Conservation (phyloP, 2,113 vertebrate genomes). For the Leucopternis melanops region DNA sequence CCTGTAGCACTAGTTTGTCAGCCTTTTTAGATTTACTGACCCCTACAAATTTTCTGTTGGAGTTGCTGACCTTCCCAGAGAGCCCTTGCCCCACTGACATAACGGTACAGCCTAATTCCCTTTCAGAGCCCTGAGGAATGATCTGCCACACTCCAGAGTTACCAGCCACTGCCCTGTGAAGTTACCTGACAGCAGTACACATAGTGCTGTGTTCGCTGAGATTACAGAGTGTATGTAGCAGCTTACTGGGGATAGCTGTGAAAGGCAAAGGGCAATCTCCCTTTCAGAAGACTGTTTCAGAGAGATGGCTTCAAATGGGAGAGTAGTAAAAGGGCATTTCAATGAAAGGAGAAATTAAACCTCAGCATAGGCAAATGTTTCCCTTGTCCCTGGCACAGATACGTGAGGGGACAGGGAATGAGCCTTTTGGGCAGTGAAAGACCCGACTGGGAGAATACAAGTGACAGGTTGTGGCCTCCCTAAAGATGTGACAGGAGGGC, state of each 20-base stretch:
- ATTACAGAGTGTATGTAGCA: too few species aligned
- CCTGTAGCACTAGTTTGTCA: background rate
- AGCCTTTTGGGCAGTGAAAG: background rate
- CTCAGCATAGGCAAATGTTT: background rate
- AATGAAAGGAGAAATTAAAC: background rate
- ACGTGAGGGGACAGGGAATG: background rate
- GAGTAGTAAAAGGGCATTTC: background rate
- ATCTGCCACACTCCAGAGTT: background rate
- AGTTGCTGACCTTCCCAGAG: background rate
- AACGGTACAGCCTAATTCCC: background rate
- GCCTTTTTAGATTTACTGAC: background rate
- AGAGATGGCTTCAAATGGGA: background rate
- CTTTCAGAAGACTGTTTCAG: background rate
- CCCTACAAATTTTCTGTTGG: background rate
- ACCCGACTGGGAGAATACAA: background rate
- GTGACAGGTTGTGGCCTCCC: background rate
- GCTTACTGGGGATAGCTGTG: background rate
- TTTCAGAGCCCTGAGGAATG: background rate
- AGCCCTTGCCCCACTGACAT: background rate
- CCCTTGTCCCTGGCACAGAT: background rate
- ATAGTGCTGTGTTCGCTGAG: fast-evolving
- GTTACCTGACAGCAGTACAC: background rate
- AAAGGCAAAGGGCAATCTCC: background rate
- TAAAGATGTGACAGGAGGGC: background rate
- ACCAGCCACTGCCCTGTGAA: background rate